A percentile compares a stretch with the other conserved stretches of the same genome.
These are phyloP conservation scores for Drosophila teissieri DNA, from an alignment of 1,140 invertebrate species.

Conservation along the genomic window DNA sequence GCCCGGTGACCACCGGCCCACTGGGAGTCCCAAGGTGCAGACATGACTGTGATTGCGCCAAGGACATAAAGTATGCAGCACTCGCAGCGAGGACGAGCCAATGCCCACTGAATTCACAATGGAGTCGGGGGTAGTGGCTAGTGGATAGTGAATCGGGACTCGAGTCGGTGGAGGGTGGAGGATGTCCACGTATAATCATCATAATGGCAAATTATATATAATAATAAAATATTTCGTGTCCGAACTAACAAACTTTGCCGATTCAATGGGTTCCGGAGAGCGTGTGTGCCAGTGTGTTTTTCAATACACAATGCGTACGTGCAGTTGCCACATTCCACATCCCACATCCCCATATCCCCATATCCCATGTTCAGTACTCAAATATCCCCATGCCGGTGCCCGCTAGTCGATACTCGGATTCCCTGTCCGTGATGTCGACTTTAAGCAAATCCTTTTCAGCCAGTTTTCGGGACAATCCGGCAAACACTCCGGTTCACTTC, in stretches of 20 bases:
- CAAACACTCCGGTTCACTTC: neutral
- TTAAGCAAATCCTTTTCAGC: slow-evolving; percentile 65
- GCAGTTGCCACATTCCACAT: slow-evolving; percentile 35
- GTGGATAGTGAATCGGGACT: neutral
- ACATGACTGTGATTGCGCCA: slow-evolving; percentile 60
- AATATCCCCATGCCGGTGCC: slow-evolving; percentile 9
- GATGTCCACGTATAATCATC: slow-evolving; percentile 74
- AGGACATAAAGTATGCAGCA: slow-evolving; percentile 77
- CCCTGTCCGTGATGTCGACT: slow-evolving; percentile 22
- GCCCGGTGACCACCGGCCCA: neutral
- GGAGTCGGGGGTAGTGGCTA: slow-evolving; percentile 15
- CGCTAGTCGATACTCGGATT: slow-evolving; percentile 1
- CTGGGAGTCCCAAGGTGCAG: slow-evolving; percentile 28
- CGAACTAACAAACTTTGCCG: slow-evolving; percentile 70
- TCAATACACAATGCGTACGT: slow-evolving; percentile 71
- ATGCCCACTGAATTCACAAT: slow-evolving; percentile 61
- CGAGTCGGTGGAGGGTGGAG: no score
- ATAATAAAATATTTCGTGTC: slow-evolving; percentile 83
- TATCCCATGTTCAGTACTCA: slow-evolving; percentile 6
- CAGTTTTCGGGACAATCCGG: slow-evolving; percentile 18
- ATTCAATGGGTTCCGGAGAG: slow-evolving; percentile 8
- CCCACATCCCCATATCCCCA: neutral
- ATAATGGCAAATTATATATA: slow-evolving; percentile 83
- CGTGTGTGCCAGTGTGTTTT: slow-evolving; percentile 26
- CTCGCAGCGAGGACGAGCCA: slow-evolving; percentile 32